Conservation (phyloP, 2,888 invertebrate genomes). For the Agriotes lineatus region DNA sequence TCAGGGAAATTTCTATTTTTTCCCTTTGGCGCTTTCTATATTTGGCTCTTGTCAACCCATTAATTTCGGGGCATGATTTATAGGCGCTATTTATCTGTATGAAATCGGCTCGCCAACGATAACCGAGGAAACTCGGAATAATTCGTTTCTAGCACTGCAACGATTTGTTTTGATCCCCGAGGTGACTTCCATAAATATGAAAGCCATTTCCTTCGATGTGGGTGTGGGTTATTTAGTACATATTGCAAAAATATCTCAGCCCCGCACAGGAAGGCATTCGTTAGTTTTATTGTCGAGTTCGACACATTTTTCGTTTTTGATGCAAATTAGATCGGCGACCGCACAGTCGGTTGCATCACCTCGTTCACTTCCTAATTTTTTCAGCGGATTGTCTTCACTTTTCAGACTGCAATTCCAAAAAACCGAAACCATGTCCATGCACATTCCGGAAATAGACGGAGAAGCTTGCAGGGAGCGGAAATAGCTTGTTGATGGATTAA, state of each 20-base stretch:
- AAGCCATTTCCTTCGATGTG: constrained; percentile 10
- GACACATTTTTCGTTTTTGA: background rate
- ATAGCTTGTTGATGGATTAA: constrained; percentile 21
- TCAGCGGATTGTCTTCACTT: background rate
- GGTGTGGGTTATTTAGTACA: constrained; percentile 17
- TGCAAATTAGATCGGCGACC: background rate
- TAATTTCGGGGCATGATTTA: constrained; percentile 19
- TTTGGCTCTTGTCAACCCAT: constrained; percentile 16
- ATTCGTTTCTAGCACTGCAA: constrained; percentile 6
- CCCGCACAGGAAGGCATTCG: constrained; percentile 1
- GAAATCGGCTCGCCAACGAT: constrained; percentile 10
- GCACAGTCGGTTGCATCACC: background rate
- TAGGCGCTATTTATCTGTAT: constrained; percentile 9
- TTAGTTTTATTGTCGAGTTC: constrained; percentile 13
- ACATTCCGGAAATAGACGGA: constrained; percentile 3
- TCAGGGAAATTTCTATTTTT: constrained; percentile 23
- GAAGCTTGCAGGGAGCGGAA: background rate
- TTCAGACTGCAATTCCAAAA: background rate
- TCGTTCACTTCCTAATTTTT: background rate
- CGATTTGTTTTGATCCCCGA: background rate
- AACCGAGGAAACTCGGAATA: constrained; percentile 19
- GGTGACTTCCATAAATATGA: constrained; percentile 18
- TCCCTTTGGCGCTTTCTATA: constrained; percentile 24
- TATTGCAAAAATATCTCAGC: constrained; percentile 5
- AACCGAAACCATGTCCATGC: background rate